A percentile compares a stretch with the other conserved stretches of the same genome.
Evolutionary conservation across 1,140 invertebrate species (phyloP).

Genomic region (Phthorimaea operculella): DNA sequence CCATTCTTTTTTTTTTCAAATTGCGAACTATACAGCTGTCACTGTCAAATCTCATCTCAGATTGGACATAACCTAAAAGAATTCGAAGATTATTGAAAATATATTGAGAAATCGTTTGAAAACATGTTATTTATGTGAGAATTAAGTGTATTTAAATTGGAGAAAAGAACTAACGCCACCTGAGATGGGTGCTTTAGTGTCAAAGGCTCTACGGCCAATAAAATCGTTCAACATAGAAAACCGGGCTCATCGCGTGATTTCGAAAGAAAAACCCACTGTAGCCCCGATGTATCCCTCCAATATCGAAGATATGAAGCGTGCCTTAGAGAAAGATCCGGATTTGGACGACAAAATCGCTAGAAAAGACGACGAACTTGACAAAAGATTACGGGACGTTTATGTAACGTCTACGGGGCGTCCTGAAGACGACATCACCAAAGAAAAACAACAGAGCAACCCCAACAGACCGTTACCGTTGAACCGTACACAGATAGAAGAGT

Average conservation of each 20-base stretch:
- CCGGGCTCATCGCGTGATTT: constrained; percentile 75
- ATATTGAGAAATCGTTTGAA: too few relatives aligned
- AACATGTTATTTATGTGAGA: constrained; percentile 1
- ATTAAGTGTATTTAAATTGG: neutral
- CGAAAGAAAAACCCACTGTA: constrained; percentile 72
- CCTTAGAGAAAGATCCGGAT: constrained; percentile 70
- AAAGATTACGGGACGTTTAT: constrained; percentile 75
- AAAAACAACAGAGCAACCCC: constrained; percentile 20
- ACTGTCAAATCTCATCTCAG: too few relatives aligned
- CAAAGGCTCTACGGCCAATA: constrained; percentile 47
- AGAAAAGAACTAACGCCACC: constrained; percentile 30
- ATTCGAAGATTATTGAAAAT: too few relatives aligned
- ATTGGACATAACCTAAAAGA: too few relatives aligned
- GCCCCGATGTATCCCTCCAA: constrained; percentile 73
- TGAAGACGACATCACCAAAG: constrained; percentile 48
- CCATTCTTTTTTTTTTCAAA: too few relatives aligned
- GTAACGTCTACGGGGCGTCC: constrained; percentile 69
- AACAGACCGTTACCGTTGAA: constrained; percentile 40
- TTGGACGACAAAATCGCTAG: constrained; percentile 68
- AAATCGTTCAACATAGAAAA: constrained; percentile 76
- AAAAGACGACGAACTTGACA: constrained; percentile 71
- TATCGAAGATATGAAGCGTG: constrained; percentile 70
- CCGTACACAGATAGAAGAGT: constrained; percentile 29
- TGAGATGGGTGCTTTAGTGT: constrained; percentile 62
- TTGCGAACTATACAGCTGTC: too few relatives aligned